Evolutionary conservation across 2,888 invertebrate species (phyloP).

Genomic region (Melanchra persicariae): DNA sequence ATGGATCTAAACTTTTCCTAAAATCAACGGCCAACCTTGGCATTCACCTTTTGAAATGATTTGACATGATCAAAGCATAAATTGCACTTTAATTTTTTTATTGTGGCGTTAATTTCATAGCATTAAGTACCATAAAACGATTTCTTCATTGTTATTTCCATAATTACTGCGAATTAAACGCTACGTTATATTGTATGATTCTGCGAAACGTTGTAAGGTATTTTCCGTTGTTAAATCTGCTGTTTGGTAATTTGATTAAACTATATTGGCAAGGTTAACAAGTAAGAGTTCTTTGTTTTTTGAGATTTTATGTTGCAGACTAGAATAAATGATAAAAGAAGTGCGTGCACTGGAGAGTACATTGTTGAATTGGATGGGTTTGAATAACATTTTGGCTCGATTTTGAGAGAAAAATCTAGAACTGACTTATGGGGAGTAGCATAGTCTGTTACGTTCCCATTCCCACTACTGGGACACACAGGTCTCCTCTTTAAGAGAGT

Average conservation of each 20-base stretch:
- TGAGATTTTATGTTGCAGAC: background rate
- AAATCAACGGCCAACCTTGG: no score
- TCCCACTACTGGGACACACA: no score
- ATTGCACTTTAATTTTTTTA: no score
- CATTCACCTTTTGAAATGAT: no score
- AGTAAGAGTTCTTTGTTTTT: background rate
- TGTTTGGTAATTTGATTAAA: slow-evolving; percentile 1
- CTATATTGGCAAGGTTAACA: background rate
- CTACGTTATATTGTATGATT: background rate
- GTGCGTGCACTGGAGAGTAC: background rate
- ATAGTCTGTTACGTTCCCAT: background rate
- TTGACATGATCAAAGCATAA: no score
- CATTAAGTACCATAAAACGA: background rate
- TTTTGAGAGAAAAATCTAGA: background rate
- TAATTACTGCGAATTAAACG: background rate
- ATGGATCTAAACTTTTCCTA: no score
- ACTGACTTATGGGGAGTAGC: background rate
- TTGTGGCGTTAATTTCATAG: background rate
- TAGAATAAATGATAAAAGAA: no score
- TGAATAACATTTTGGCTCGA: background rate
- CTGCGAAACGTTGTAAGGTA: background rate
- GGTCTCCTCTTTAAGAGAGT: no score
- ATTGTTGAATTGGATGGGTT: no score
- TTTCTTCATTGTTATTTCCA: background rate
- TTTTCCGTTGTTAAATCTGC: background rate